phyloP scores from a whole-genome alignment of 2,888 invertebrate genomes.

The Drosophila falleni region DNA sequence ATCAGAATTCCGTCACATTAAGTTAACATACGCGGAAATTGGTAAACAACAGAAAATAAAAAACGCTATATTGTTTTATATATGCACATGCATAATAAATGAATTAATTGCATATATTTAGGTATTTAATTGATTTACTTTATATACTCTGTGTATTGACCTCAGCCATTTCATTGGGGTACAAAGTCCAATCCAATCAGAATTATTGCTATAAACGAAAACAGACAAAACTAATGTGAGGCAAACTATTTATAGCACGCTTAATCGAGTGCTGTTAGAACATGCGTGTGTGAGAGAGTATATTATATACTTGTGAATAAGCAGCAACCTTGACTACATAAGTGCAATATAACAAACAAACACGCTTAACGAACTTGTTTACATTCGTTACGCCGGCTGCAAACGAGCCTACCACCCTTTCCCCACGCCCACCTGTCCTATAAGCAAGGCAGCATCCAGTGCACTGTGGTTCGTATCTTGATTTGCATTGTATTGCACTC shows the following conservation, averaged over 20 bases:
- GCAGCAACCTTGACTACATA: conserved; percentile 64
- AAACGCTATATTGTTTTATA: conserved; percentile 3
- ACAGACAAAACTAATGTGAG: conserved; percentile 19
- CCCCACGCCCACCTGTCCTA: neutral
- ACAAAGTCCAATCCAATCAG: conserved; percentile 56
- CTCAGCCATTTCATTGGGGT: conserved; percentile 14
- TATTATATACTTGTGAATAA: conserved; percentile 7
- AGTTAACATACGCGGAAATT: conserved; percentile 1
- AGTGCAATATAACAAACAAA: conserved; percentile 60
- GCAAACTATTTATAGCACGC: conserved; percentile 45
- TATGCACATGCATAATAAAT: neutral
- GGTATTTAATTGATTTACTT: conserved; percentile 4
- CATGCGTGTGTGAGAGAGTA: conserved; percentile 2
- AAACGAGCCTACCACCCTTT: conserved; percentile 8
- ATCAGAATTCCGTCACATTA: conserved; percentile 27
- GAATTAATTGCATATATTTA: conserved; percentile 8
- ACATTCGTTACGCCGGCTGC: conserved; percentile 68
- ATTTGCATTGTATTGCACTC: conserved; percentile 19
- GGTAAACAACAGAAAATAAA: conserved; percentile 17
- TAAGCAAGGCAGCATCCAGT: conserved; percentile 40
- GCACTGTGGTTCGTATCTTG: conserved; percentile 34
- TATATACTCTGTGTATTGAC: neutral
- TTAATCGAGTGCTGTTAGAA: conserved; percentile 28
- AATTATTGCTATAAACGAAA: conserved; percentile 18
- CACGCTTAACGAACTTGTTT: conserved; percentile 77